These are phyloP conservation scores for Flexamia atlantica DNA, from an alignment of 2,888 invertebrate species.

Conservation along the genomic window DNA sequence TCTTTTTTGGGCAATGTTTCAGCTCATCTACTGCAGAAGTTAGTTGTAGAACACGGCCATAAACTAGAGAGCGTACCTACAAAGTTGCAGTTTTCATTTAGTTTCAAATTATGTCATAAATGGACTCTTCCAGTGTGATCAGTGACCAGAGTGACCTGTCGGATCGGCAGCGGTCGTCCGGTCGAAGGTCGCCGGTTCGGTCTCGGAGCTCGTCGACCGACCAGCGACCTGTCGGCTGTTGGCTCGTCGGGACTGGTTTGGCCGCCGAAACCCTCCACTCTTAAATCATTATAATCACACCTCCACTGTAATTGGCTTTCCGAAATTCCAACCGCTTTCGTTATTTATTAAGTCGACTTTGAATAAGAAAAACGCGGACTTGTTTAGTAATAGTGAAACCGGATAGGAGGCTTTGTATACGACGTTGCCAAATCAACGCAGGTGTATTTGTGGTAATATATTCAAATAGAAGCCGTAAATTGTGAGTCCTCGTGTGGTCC, in stretches of 20 bases:
- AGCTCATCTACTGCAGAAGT: no score
- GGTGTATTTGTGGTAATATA: not conserved
- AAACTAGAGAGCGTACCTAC: no score
- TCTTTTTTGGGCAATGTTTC: no score
- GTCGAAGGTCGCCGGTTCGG: no score
- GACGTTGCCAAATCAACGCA: not conserved
- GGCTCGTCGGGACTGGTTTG: constrained; percentile 30
- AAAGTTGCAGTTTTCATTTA: no score
- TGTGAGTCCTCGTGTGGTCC: not conserved
- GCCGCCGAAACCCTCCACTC: constrained; percentile 26
- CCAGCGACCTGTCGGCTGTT: not conserved
- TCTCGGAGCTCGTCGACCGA: no score
- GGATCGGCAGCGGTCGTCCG: no score
- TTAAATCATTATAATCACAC: constrained; percentile 38
- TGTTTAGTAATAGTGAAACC: constrained; percentile 1
- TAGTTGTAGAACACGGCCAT: no score
- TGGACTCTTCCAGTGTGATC: no score
- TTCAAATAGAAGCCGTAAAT: not conserved
- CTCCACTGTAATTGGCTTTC: constrained; percentile 26
- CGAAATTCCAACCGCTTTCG: constrained; percentile 31
- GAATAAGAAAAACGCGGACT: not conserved
- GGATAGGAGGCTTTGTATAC: not conserved
- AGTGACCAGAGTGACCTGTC: no score
- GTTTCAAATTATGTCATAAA: no score
- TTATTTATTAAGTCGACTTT: constrained; percentile 18